Percentiles rank a stretch among this genome's conserved stretches.
Conservation (phyloP, 2,797 vertebrate genomes). For the Setipinna tenuifilis region DNA sequence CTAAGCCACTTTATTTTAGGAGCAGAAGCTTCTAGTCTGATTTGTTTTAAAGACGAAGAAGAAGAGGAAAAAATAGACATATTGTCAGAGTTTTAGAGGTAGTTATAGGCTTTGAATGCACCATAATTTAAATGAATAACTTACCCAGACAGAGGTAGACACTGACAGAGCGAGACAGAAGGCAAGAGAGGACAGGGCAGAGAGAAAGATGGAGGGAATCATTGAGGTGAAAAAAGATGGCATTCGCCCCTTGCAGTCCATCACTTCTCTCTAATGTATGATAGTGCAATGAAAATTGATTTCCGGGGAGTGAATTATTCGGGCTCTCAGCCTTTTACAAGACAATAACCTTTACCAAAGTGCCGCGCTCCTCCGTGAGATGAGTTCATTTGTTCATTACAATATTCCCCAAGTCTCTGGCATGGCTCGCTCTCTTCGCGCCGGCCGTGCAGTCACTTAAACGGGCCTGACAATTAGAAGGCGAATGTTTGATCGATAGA, state of each 20-base stretch:
- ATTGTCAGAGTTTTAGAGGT: not conserved
- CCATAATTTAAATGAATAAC: not conserved
- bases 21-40: not conserved
- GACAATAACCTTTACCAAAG: conserved; percentile 61
- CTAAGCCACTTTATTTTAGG: not conserved
- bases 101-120: not conserved
- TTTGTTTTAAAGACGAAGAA: not conserved
- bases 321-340: conserved; percentile 56
- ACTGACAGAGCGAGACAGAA: conserved; percentile 50
- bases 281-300: conserved; percentile 76
- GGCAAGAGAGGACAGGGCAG: conserved; percentile 56
- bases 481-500: conserved; percentile 66
- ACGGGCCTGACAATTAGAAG: conserved; percentile 61
- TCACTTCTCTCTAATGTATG: conserved; percentile 64
- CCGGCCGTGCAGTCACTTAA: conserved; percentile 47
- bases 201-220: not conserved
- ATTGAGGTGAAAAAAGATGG: conserved; percentile 26
- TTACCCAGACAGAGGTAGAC: no score
- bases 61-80: not conserved
- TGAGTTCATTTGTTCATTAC: conserved; percentile 69
- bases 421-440: conserved; percentile 49
- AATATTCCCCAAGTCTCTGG: conserved; percentile 60
- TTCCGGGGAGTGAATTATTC: conserved; percentile 73
- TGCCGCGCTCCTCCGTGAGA: conserved; percentile 47
- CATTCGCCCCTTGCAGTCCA: conserved; percentile 55